These are phyloP conservation scores for Gephyroberyx darwinii DNA, from an alignment of 2,797 vertebrate species.

Conservation along the genomic window DNA sequence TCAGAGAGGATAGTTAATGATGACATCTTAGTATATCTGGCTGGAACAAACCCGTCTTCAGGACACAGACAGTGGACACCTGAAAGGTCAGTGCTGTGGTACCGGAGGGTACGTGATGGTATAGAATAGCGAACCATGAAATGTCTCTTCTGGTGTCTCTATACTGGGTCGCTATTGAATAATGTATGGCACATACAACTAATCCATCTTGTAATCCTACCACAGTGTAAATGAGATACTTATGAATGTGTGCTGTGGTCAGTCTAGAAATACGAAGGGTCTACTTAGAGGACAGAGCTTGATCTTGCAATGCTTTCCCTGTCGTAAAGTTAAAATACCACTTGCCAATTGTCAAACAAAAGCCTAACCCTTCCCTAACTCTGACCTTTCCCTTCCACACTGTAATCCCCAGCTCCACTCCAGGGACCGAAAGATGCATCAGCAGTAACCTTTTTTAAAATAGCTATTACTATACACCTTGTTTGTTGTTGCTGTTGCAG, in stretches of 20 bases:
- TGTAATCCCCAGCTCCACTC: background rate
- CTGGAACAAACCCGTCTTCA: conserved; percentile 18
- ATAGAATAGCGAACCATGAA: background rate
- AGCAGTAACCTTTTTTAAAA: background rate
- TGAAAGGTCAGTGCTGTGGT: conserved; percentile 68
- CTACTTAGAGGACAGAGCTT: background rate
- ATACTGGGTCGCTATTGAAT: conserved; percentile 22
- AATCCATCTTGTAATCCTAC: conserved; percentile 11
- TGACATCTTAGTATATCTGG: conserved; percentile 49
- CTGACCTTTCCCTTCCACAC: too few relatives aligned
- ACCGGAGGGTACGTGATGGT: background rate
- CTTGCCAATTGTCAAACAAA: too few relatives aligned
- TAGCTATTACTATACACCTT: background rate
- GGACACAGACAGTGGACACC: conserved; percentile 34
- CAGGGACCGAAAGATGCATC: background rate
- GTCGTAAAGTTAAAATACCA: too few relatives aligned
- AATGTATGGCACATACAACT: conserved; percentile 15
- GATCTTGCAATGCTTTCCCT: background rate
- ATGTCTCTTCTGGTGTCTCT: conserved; percentile 8
- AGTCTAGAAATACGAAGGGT: background rate
- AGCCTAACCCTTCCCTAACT: too few relatives aligned
- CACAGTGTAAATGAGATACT: conserved; percentile 11
- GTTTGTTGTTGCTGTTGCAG: conserved; percentile 34
- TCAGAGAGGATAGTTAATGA: conserved; percentile 43
- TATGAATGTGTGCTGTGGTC: background rate